phyloP scores from a whole-genome alignment of 2,888 invertebrate genomes.

The Diaphora mendica region DNA sequence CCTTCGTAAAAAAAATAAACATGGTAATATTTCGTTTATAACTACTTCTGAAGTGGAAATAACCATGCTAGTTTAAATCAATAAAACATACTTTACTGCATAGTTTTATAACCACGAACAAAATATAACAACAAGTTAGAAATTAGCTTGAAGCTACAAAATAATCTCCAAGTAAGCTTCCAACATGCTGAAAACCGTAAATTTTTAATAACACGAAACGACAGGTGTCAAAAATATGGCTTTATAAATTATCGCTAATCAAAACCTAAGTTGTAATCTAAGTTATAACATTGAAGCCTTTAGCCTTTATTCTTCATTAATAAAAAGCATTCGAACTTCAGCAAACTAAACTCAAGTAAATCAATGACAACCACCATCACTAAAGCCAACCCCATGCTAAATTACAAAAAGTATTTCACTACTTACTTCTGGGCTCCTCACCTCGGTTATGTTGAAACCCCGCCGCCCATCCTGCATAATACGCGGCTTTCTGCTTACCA shows the following conservation, averaged over 20 bases:
- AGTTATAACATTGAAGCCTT: not conserved
- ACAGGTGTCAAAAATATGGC: not conserved
- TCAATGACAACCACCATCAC: not conserved
- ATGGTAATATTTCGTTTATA: not conserved
- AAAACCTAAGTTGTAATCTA: not conserved
- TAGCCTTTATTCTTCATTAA: not conserved
- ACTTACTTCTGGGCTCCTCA: slow-evolving; percentile 50
- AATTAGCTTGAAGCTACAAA: too few relatives aligned
- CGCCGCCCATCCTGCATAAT: slow-evolving; percentile 90
- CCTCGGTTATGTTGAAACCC: slow-evolving; percentile 88
- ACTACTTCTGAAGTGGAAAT: not conserved
- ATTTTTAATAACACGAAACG: not conserved
- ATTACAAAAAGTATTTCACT: not conserved
- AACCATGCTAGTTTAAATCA: not conserved
- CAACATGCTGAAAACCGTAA: too few relatives aligned
- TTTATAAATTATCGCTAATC: not conserved
- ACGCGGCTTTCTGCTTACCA: slow-evolving; percentile 92
- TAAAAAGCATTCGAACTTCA: not conserved
- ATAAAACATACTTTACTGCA: not conserved
- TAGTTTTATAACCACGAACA: not conserved
- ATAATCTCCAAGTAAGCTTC: too few relatives aligned
- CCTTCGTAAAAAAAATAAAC: not conserved
- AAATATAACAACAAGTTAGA: not conserved
- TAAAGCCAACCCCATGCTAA: not conserved
- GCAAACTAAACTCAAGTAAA: not conserved